phyloP scores from a whole-genome alignment of 2,888 invertebrate species.

The Nomada fucata region DNA sequence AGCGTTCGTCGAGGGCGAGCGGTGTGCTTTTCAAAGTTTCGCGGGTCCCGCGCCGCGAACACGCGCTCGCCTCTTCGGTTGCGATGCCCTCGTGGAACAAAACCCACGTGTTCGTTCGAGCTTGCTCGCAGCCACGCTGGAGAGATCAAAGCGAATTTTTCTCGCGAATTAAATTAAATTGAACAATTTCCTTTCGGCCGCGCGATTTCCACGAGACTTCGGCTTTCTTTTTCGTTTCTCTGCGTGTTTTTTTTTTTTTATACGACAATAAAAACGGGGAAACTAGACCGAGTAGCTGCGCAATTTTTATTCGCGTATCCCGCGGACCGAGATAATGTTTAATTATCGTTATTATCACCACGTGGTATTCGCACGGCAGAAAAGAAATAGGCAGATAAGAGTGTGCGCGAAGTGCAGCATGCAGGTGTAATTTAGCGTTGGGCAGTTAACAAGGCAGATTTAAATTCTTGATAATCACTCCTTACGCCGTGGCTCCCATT shows the following conservation, averaged over 20 bases:
- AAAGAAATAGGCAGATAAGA: too few species aligned
- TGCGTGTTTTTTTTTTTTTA: too few species aligned
- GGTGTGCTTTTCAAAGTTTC: constrained; percentile 50
- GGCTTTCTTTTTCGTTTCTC: neutral
- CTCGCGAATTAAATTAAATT: neutral
- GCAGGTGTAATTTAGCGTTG: neutral
- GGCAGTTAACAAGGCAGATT: neutral
- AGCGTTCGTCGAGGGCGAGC: neutral
- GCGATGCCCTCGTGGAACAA: neutral
- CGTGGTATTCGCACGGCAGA: too few species aligned
- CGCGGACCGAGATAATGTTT: too few species aligned
- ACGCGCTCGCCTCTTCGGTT: constrained; percentile 1
- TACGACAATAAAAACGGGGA: too few species aligned
- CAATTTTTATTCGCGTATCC: too few species aligned
- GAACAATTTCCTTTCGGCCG: too few species aligned
- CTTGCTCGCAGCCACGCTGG: neutral
- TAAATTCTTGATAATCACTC: constrained; percentile 12
- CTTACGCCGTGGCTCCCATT: constrained; percentile 25
- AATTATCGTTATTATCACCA: too few species aligned
- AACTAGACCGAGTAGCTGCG: too few species aligned
- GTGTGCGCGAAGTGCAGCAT: neutral
- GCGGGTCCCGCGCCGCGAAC: constrained; percentile 20
- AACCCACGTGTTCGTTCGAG: neutral
- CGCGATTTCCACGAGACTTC: too few species aligned
- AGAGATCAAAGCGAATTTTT: neutral